Evolutionary conservation across 2,888 invertebrate species (phyloP).

Genomic region (Cosmia pyralina): DNA sequence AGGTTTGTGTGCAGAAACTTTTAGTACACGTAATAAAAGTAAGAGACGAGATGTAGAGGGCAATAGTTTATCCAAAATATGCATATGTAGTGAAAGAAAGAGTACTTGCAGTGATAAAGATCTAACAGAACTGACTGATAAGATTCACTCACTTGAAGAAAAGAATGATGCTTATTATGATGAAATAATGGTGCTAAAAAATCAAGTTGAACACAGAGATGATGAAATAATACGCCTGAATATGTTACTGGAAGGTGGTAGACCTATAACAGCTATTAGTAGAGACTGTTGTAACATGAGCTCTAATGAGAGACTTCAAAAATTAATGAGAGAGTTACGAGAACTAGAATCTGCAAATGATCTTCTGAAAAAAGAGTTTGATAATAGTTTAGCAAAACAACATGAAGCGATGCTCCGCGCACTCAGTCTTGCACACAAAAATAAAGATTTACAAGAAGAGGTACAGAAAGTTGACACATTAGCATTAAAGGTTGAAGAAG

Average conservation of each 20-base stretch:
- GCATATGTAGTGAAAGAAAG: constrained; percentile 77
- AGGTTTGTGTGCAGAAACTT: constrained; percentile 85
- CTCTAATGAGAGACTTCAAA: constrained; percentile 88
- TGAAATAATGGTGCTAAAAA: constrained; percentile 82
- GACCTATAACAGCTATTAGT: constrained; percentile 91
- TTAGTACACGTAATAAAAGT: constrained; percentile 84
- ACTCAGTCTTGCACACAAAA: constrained; percentile 93
- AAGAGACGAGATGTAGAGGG: constrained; percentile 78
- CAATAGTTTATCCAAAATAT: constrained; percentile 70
- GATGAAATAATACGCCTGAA: constrained; percentile 93
- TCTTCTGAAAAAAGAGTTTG: constrained; percentile 84
- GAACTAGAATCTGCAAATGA: constrained; percentile 91
- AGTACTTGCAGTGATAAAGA: constrained; percentile 82
- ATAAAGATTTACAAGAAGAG: constrained; percentile 92
- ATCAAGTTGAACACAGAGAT: constrained; percentile 89
- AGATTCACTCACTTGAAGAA: constrained; percentile 83
- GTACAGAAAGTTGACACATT: constrained; percentile 93
- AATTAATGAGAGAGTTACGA: constrained; percentile 90
- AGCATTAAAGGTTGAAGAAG: constrained; percentile 93
- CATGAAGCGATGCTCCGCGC: constrained; percentile 96
- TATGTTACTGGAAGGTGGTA: constrained; percentile 93
- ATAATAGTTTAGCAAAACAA: constrained; percentile 91
- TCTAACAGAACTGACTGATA: constrained; percentile 82
- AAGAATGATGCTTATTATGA: constrained; percentile 82
- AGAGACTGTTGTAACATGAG: constrained; percentile 92